Base-by-base conservation (phyloP, 35 echinoderm and acorn worm species). In the Lytechinus pictus region DNA sequence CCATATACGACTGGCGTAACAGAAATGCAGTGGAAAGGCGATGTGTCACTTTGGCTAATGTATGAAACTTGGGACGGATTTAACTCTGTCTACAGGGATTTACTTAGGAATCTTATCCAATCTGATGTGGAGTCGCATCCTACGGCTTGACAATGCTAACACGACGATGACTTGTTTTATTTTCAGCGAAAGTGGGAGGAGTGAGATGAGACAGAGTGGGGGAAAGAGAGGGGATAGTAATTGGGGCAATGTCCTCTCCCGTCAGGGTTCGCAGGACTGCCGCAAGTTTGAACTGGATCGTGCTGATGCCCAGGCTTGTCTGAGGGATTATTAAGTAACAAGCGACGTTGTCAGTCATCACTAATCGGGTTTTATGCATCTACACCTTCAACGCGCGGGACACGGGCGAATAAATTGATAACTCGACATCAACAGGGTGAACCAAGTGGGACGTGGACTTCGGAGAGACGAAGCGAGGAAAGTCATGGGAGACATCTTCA, bases 321-420 rank as follows among this genome's bases (percentile, higher is more conserved):
- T 93, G 92, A 53, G 54, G 92, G 92, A 93, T 93, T 93, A 93
- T 93, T 93, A 93, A 93, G 92, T 93, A 93, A 93, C 92, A 93
- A 93, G 92, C 92, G 92, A 93, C 92, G 54, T 93, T 93, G 92
- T 93, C 92, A 93, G 92, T 93, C 92, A 93, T 27, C 55, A 54
- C 54, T 93, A 93, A 93, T 93, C 92, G 54, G 92, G 92, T 93
- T 93, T 93, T 93, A 33, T 93, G 53, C 92, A 55, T 93, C 92
- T 93, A 57, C 92, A 93, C 92, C 92, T 93, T 93, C 92, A 33
- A 44, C 27, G 92, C 92, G 54, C 54, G 92, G 92, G 92, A 93
- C 92, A 93, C 55, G 92, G 54, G 54, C 55, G 88, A 93, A 93
- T 93, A 57, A 93, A 93, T 93, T 57, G 92, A 93, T 55, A 93